Percentiles rank a stretch among this genome's conserved stretches.
phyloP scores from a whole-genome alignment of 2,888 invertebrate species.

The Portevinia maculata region DNA sequence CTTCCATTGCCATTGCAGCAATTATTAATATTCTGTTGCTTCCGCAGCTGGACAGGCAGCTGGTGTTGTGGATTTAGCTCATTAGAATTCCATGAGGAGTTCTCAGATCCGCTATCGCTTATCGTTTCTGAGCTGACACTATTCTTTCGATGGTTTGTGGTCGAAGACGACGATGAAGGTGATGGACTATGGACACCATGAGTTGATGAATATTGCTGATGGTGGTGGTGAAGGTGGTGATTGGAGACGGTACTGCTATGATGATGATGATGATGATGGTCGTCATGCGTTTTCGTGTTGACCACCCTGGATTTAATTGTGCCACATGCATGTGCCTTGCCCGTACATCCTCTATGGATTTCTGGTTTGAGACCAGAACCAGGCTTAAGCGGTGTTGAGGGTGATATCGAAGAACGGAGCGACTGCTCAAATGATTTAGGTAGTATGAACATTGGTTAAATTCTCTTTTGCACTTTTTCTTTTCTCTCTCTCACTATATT shows the following conservation, averaged over 20 bases:
- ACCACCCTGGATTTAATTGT: slow-evolving; percentile 79
- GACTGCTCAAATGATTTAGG: slow-evolving; percentile 82
- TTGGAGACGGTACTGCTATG: slow-evolving; percentile 25
- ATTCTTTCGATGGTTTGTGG: slow-evolving; percentile 79
- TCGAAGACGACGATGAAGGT: slow-evolving; percentile 71
- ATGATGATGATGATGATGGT: slow-evolving; percentile 63
- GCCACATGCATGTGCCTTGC: slow-evolving; percentile 90
- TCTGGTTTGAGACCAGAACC: slow-evolving; percentile 81
- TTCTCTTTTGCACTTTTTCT: slow-evolving; percentile 50
- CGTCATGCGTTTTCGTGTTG: slow-evolving; percentile 63
- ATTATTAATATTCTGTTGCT: slow-evolving; percentile 62
- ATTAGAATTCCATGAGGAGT: slow-evolving; percentile 79
- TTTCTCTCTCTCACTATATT: slow-evolving; percentile 32
- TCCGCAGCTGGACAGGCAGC: slow-evolving; percentile 48
- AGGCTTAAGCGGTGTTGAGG: slow-evolving; percentile 79
- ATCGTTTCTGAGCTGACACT: slow-evolving; percentile 82
- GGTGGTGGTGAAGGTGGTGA: slow-evolving; percentile 39
- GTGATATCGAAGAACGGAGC: slow-evolving; percentile 79
- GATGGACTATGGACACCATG: slow-evolving; percentile 68
- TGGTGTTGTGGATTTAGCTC: slow-evolving; percentile 68
- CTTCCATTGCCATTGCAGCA: slow-evolving; percentile 35
- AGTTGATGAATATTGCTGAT: slow-evolving; percentile 49
- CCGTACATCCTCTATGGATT: slow-evolving; percentile 89
- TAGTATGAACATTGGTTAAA: slow-evolving; percentile 80
- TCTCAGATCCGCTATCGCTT: slow-evolving; percentile 82